These are phyloP conservation scores for Odontamblyopus rebecca DNA, from an alignment of 2,797 vertebrate genomes.

Conservation along the genomic window DNA sequence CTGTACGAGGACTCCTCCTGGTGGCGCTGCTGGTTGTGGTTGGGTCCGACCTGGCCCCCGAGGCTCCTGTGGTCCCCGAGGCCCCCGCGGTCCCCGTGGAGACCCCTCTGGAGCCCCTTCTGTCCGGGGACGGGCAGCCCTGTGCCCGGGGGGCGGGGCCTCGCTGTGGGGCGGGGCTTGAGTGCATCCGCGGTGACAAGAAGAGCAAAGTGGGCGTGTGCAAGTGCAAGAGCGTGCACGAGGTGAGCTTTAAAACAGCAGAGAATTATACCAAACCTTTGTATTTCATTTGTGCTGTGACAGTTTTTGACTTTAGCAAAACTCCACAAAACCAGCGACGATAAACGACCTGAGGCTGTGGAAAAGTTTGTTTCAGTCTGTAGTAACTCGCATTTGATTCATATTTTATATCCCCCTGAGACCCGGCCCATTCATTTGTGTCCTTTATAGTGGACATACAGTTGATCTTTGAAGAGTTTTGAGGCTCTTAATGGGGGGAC, in stretches of 20 bases:
- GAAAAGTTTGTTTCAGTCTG: no score
- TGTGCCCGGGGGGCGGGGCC: constrained; percentile 50
- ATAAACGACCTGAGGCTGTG: no score
- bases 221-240: constrained; percentile 82
- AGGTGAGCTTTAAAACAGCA: constrained; percentile 21
- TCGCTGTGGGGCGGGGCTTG: constrained; percentile 83
- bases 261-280: no score
- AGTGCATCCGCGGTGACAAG: constrained; percentile 79
- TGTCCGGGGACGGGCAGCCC: constrained; percentile 1
- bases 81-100: not conserved
- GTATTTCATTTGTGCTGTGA: no score
- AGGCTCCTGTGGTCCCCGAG: not conserved
- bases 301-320: no score
- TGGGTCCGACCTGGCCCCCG: not conserved
- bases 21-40: constrained; percentile 14
- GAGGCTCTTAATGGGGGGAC: no score
- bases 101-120: not conserved
- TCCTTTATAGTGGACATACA: no score
- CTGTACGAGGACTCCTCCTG: constrained; percentile 5
- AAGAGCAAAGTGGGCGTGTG: constrained; percentile 82
- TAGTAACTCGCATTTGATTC: no score
- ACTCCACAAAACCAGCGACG: no score
- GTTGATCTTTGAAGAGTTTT: no score
- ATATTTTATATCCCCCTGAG: no score
- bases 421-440: no score